Evolutionary conservation across 2,113 vertebrate genomes (phyloP).

Genomic region (Centropristis striata): DNA sequence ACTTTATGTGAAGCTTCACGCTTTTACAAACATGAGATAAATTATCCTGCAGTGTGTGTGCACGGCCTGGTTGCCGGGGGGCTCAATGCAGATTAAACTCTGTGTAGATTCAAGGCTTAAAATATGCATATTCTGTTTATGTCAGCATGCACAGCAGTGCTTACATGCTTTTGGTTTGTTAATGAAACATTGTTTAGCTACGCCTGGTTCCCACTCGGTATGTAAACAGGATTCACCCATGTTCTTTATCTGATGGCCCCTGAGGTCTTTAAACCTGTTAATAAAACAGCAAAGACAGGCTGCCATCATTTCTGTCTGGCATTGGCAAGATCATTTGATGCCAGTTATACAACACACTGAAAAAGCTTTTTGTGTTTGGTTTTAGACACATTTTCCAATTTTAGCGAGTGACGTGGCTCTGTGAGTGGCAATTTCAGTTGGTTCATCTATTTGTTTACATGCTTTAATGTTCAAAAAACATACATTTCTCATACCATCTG

Average conservation of each 20-base stretch:
- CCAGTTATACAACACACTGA: neutral
- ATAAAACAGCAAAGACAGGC: neutral
- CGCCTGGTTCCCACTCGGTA: neutral
- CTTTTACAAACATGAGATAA: constrained; percentile 5
- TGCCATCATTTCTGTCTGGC: neutral
- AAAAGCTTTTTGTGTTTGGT: neutral
- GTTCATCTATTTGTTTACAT: too few relatives aligned
- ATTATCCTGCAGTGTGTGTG: neutral
- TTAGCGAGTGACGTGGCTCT: neutral
- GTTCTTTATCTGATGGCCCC: too few relatives aligned
- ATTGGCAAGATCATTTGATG: neutral
- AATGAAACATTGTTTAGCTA: neutral
- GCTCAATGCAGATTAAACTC: neutral
- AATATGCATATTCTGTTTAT: neutral
- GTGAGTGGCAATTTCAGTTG: too few relatives aligned
- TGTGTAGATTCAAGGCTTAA: neutral
- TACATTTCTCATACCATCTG: too few relatives aligned
- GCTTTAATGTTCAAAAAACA: too few relatives aligned
- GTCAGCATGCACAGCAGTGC: neutral
- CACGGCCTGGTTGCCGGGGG: neutral
- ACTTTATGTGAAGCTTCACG: neutral
- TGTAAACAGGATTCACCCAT: neutral
- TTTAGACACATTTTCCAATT: neutral
- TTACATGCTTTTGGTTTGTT: neutral
- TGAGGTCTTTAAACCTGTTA: too few relatives aligned